Evolutionary conservation across 2,888 invertebrate genomes (phyloP).

Genomic region (Acleris sparsana): DNA sequence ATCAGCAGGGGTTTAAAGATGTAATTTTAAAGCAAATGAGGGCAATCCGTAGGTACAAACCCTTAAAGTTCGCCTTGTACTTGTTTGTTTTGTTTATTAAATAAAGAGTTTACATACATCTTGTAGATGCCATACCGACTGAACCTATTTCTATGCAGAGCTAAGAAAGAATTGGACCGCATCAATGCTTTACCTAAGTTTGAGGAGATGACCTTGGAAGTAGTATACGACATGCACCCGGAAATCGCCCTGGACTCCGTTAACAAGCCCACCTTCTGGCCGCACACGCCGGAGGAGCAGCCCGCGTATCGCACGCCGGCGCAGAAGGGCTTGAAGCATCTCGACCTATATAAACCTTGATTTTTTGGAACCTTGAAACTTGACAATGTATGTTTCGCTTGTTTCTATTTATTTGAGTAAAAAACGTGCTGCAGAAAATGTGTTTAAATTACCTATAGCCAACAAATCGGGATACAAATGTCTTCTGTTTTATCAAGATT

Average conservation of each 20-base stretch:
- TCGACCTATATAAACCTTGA: conserved; percentile 17
- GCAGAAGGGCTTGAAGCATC: conserved; percentile 42
- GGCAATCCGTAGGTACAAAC: no score
- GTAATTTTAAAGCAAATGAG: no score
- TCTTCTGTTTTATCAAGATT: no score
- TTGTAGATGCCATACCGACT: no score
- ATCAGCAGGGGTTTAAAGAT: no score
- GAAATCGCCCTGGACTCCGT: conserved; percentile 58
- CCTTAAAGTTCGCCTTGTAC: no score
- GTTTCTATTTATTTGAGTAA: no score
- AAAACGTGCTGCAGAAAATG: no score
- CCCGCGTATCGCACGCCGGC: conserved; percentile 53
- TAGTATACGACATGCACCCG: conserved; percentile 59
- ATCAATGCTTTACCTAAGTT: conserved; percentile 63
- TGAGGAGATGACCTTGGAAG: conserved; percentile 72
- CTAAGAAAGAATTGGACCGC: conserved; percentile 55
- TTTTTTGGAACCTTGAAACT: background rate
- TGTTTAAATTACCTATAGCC: no score
- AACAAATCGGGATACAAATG: no score
- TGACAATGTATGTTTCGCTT: no score
- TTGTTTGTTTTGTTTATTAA: background rate
- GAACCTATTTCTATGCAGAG: conserved; percentile 46
- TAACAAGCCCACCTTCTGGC: conserved; percentile 69
- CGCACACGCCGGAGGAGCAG: conserved; percentile 69
- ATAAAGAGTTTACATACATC: background rate